Evolutionary conservation across 2,113 vertebrate genomes (phyloP), one percentile per base, ranked within the genome.

Genomic region (Boleophthalmus pectinirostris): DNA sequence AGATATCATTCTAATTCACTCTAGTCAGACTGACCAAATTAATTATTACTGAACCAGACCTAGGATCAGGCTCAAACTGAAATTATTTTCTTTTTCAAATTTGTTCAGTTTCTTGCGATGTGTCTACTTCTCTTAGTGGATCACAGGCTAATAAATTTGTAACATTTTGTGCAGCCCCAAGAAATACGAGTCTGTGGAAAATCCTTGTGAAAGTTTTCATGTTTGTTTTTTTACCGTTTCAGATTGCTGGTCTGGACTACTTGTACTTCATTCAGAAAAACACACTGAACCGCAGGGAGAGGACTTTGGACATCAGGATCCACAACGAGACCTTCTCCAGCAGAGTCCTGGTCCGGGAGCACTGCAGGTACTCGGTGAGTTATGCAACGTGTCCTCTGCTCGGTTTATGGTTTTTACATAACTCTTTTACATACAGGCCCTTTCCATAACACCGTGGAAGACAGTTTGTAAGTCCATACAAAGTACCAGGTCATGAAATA

Each of bases 191-290:
- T 54, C n/a, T 18, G 7, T 21, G 21, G 53, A 54, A 25, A 2
- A 24, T 24, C 38, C 8, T 11, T 43, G 38, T 43, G 38, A 10
- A 43, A 10, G 38, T 43, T 3, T 58, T 33, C 5, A 15, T 33
- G 23, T 61, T 9, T 61, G 25, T 43, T 43, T 43, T 0, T 38
- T 38, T 8, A 25, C 5, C 33, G 15, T n/a, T 78, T 64, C 69
- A 94, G 97, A 98, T 99, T n/a, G 96, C 97, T 3, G 96, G 97
- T 4, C 95, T 99, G 2, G 98, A 99, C 80, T 98, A 95, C 14
- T 91, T 99, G 54, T 99, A 98, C 85, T 99, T 99, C 78, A 80
- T 96, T 72, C 97, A 99, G 84, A 99, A 96, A 81, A 99, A 99
- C 91, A 95, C 96, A 0, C 88, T 99, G 85, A 95, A 98, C 82